Conservation (phyloP, 1,140 invertebrate species). For the Watersipora subatra region DNA sequence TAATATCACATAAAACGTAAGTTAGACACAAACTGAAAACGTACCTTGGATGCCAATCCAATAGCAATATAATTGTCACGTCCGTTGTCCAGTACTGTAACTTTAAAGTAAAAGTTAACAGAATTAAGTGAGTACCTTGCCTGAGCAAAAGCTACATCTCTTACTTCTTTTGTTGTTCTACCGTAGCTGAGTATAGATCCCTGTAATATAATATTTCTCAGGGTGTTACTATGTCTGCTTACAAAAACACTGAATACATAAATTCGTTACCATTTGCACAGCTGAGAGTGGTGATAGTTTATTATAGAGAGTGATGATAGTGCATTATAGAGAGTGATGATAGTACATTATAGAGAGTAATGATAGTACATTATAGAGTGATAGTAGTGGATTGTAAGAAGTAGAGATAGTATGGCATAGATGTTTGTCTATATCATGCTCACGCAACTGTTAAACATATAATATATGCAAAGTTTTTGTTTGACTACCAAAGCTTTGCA, state of each 20-base stretch:
- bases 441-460: too few relatives aligned
- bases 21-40: too few relatives aligned
- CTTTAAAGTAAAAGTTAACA: background rate
- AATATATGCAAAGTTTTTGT: too few relatives aligned
- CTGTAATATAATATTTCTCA: background rate
- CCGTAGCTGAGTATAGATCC: background rate
- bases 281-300: background rate
- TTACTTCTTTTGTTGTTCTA: background rate
- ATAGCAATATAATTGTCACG: background rate
- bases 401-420: too few relatives aligned
- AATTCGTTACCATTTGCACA: too few relatives aligned
- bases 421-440: too few relatives aligned
- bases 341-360: background rate
- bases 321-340: background rate
- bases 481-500: too few relatives aligned
- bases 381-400: background rate
- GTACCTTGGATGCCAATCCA: background rate
- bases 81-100: background rate
- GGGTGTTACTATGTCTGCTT: too few relatives aligned
- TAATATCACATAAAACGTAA: background rate
- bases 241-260: too few relatives aligned
- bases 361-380: background rate
- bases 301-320: background rate
- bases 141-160: background rate
- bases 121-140: background rate